Conservation (phyloP, 2,113 vertebrate species). For the Vulpes lagopus region DNA sequence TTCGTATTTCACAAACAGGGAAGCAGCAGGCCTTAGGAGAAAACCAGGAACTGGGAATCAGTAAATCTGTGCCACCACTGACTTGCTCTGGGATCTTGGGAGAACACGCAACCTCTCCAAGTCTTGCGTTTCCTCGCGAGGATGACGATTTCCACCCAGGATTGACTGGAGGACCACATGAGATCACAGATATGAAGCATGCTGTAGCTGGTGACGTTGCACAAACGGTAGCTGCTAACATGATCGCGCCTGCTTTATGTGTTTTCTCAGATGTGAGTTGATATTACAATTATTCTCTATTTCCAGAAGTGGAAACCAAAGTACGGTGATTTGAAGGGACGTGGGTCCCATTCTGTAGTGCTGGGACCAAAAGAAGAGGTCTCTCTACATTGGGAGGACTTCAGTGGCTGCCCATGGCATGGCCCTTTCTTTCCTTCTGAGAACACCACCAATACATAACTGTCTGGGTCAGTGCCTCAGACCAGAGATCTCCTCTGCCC, state of each 20-base stretch:
- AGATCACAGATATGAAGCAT: not conserved
- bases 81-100: not conserved
- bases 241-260: accelerated
- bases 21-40: not conserved
- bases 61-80: not conserved
- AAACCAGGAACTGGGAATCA: not conserved
- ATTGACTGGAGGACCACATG: not conserved
- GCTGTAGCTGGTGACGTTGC: not conserved
- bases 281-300: not conserved
- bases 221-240: not conserved
- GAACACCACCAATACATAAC: not conserved
- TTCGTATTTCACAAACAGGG: not conserved
- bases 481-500: slow-evolving; percentile 23
- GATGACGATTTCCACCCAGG: not conserved
- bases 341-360: accelerated
- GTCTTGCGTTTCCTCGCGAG: not conserved
- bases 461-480: not conserved
- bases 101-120: not conserved
- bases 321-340: accelerated
- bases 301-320: not conserved
- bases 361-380: accelerated
- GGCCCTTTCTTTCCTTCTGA: slow-evolving; percentile 4
- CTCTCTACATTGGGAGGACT: not conserved
- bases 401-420: not conserved
- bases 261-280: not conserved